phyloP scores from a whole-genome alignment of 92 coral and sea anemone species.

The Parazoanthus swiftii region DNA sequence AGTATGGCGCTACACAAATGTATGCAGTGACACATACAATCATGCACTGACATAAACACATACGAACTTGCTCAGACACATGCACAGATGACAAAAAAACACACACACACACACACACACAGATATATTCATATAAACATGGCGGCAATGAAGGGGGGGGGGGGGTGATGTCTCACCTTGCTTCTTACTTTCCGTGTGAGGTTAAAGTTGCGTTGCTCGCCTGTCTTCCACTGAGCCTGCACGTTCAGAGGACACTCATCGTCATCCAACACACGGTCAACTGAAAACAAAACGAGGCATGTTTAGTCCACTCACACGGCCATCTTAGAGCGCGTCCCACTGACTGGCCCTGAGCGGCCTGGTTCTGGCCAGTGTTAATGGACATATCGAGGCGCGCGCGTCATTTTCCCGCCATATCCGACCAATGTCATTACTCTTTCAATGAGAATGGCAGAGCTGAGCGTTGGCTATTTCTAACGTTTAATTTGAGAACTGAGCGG shows the following conservation, averaged over 20 bases:
- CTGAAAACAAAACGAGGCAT: conserved; percentile 36
- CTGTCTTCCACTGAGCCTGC: conserved; percentile 74
- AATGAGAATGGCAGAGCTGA: no score
- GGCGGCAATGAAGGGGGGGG: neutral
- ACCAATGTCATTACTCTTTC: no score
- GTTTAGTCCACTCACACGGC: neutral
- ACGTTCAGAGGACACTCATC: conserved; percentile 77
- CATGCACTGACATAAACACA: neutral
- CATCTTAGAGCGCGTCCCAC: no score
- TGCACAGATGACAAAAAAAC: neutral
- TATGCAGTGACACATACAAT: neutral
- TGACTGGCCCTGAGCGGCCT: no score
- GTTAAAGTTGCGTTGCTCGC: conserved; percentile 68
- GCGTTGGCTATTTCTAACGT: no score
- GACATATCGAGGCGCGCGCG: no score
- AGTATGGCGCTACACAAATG: no score
- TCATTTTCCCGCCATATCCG: no score
- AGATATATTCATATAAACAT: neutral
- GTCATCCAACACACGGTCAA: conserved; percentile 68
- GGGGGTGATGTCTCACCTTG: conserved; percentile 22
- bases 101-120: neutral
- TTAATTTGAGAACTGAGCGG: no score
- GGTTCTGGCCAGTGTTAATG: no score
- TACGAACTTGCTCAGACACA: neutral
- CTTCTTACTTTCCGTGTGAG: conserved; percentile 53